Conservation (phyloP, 1,140 invertebrate genomes). For the Leptoteleia sp. region DNA sequence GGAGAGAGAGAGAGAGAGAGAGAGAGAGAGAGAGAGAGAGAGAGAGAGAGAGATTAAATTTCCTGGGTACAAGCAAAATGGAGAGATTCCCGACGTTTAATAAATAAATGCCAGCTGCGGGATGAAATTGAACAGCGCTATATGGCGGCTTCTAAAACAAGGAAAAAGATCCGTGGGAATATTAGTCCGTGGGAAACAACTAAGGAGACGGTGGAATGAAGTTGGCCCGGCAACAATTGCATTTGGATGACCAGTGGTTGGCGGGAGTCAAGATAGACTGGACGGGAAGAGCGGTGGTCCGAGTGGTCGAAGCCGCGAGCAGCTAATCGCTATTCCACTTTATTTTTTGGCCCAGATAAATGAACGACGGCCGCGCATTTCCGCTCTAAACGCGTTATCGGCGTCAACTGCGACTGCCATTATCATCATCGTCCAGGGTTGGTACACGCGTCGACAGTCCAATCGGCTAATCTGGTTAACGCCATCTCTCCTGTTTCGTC, state of each 20-base stretch:
- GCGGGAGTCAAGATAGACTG: no score
- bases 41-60: no score
- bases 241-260: slow-evolving; percentile 60
- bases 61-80: slow-evolving; percentile 57
- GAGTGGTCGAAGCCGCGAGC: slow-evolving; percentile 5
- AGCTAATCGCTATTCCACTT: slow-evolving; percentile 21
- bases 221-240: no score
- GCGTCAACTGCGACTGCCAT: slow-evolving; percentile 1
- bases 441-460: slow-evolving; percentile 13
- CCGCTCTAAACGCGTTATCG: slow-evolving; percentile 15
- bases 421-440: slow-evolving; percentile 10
- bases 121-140: slow-evolving; percentile 50
- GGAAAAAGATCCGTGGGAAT: slow-evolving; percentile 32
- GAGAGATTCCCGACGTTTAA: slow-evolving; percentile 51
- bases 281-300: no score
- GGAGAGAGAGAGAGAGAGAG: no score
- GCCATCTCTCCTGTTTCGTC: slow-evolving; percentile 7
- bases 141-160: slow-evolving; percentile 43
- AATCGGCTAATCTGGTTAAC: slow-evolving; percentile 44
- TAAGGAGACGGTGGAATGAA: slow-evolving; percentile 48
- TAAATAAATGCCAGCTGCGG: slow-evolving; percentile 63
- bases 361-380: slow-evolving; percentile 47
- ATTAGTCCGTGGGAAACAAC: slow-evolving; percentile 49
- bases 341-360: no score
- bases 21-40: no score